Base-by-base conservation (phyloP, 1,140 invertebrate genomes). In the Mylabris phalerata region DNA sequence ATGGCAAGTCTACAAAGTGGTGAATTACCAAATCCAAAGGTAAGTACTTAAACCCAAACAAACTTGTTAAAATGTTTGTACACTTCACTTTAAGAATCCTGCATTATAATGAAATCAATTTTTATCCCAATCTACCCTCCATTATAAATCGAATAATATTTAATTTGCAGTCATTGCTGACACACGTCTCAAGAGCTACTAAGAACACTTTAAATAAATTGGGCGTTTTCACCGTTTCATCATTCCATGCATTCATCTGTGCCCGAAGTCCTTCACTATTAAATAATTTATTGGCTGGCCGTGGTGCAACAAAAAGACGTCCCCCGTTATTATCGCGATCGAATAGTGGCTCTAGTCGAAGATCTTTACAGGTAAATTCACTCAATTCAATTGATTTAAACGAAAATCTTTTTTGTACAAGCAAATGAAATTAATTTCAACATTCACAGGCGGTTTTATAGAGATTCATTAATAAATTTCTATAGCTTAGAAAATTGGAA, bases 21-120 rank as follows among this genome's bases (percentile, higher is more conserved):
- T 46, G 95, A 98, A 80, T 79, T 98, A 63, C 95, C 95, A 40
- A 98, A 98, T 80, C 95, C 95, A 40, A 98, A 98, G 87, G 94
- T 96, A 80, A 80, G 64, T 65, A 11, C 9, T 11, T 11, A 9
- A 42, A 11, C 9, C 11, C 3, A n/a, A 42, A 11, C 9, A 42
- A 42, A 42, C 41, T 40, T n/a, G 41, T 42, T 42, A n/a, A n/a
- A 11, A 10, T 42, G 41, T 42, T 42, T 42, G 9, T n/a, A 7
- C 10, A 19, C 19, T 6, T 42, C 11, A 42, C 9, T 42, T n/a
- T 42, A 40, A 40, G 39, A 40, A 10, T 40, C 6, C 39, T 40
- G 10, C 6, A 40, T 7, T 7, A 40, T 42, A 42, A 10, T 4
- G 6, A 42, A 42, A 42, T 42, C 10, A n/a, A 42, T 42, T n/a